Conservation (phyloP, 2,888 invertebrate genomes). For the Autographa pulchrina region DNA sequence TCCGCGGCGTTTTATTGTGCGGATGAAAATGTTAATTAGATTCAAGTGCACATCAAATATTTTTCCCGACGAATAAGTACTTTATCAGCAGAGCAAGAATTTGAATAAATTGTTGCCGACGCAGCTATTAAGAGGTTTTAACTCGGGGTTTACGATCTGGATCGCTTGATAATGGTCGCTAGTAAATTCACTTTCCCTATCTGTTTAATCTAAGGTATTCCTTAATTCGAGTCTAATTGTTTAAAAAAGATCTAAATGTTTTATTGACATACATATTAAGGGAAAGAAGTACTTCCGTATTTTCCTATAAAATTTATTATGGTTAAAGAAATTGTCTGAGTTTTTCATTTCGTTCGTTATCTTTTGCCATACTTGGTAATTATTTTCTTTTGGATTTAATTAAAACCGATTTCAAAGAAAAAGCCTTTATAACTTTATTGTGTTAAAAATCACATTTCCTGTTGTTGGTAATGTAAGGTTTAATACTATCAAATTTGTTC, state of each 20-base stretch:
- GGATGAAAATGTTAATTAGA: constrained; percentile 62
- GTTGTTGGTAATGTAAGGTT: too few relatives aligned
- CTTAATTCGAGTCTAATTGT: constrained; percentile 66
- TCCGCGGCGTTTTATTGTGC: constrained; percentile 9
- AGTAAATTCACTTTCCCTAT: constrained; percentile 76
- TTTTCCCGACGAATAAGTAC: constrained; percentile 61
- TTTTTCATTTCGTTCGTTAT: too few relatives aligned
- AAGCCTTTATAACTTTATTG: too few relatives aligned
- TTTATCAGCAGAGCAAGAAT: constrained; percentile 70
- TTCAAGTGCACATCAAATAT: constrained; percentile 62
- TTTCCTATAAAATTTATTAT: neutral
- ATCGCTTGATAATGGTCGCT: constrained; percentile 75
- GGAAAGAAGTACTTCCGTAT: neutral
- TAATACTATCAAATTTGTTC: too few relatives aligned
- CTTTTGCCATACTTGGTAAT: too few relatives aligned
- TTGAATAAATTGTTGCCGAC: constrained; percentile 77
- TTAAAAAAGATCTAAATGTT: constrained; percentile 49
- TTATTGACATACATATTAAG: constrained; percentile 22
- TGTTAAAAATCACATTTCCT: too few relatives aligned
- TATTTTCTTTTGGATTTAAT: too few relatives aligned
- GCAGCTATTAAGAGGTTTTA: constrained; percentile 76
- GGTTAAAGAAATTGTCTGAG: neutral
- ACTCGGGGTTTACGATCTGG: constrained; percentile 76
- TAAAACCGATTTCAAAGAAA: too few relatives aligned
- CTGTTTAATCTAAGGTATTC: constrained; percentile 70